Evolutionary conservation across 2,113 vertebrate genomes (phyloP).

Genomic region (Gobio gobio): DNA sequence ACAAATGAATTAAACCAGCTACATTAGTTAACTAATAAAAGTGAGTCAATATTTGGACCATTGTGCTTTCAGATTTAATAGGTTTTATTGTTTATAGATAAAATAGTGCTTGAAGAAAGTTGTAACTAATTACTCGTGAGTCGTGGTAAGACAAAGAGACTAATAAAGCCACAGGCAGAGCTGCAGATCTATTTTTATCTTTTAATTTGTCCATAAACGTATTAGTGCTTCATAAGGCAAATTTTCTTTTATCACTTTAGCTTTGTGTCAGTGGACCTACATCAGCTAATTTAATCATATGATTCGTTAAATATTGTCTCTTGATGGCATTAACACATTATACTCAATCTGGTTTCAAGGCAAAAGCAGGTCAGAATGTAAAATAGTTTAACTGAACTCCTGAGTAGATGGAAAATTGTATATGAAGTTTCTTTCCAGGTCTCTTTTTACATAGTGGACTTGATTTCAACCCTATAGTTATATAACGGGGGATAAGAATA

Average conservation of each 20-base stretch:
- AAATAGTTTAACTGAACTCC: neutral
- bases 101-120: conserved; percentile 4
- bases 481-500: neutral
- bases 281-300: neutral
- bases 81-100: conserved; percentile 6
- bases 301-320: neutral
- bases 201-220: neutral
- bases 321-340: neutral
- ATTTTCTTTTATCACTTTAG: neutral
- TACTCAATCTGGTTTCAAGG: neutral
- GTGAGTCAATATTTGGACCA: neutral
- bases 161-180: neutral
- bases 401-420: neutral
- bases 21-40: conserved; percentile 16
- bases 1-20: neutral
- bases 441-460: neutral
- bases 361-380: neutral
- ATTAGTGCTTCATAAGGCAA: neutral
- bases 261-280: neutral
- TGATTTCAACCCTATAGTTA: neutral
- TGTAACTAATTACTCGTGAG: neutral
- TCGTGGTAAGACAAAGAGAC: neutral
- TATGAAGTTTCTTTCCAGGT: neutral
- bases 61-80: neutral
- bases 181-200: conserved; percentile 10